Evolutionary conservation across 2,113 vertebrate genomes (phyloP).

Genomic region (Pachycephala philippinensis): DNA sequence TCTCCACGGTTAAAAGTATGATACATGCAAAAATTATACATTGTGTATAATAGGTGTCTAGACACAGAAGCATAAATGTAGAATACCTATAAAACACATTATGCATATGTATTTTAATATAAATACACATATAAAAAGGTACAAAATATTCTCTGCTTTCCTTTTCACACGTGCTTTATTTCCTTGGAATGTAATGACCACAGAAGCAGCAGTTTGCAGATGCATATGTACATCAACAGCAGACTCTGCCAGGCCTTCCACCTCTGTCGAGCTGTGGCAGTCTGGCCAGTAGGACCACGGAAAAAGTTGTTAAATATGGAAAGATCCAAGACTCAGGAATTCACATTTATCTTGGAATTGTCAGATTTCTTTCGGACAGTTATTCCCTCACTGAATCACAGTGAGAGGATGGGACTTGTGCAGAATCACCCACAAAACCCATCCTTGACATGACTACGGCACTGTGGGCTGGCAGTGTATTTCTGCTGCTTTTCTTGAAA

Average conservation of each 20-base stretch:
- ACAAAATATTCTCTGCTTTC: neutral
- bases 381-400: neutral
- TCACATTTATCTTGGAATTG: neutral
- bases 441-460: rapidly evolving
- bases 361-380: neutral
- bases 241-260: neutral
- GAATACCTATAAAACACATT: neutral
- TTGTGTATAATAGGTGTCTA: neutral
- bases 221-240: rapidly evolving
- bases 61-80: rapidly evolving
- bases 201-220: neutral
- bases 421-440: neutral
- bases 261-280: neutral
- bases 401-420: rapidly evolving
- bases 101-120: neutral
- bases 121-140: neutral
- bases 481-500: neutral
- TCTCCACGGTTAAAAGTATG: neutral
- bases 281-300: neutral
- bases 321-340: neutral
- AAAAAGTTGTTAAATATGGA: neutral
- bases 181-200: rapidly evolving
- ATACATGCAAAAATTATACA: neutral
- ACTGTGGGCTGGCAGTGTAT: neutral
- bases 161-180: neutral